Evolutionary conservation across 2,888 invertebrate species (phyloP).

Genomic region (Drosophila fungiperda): DNA sequence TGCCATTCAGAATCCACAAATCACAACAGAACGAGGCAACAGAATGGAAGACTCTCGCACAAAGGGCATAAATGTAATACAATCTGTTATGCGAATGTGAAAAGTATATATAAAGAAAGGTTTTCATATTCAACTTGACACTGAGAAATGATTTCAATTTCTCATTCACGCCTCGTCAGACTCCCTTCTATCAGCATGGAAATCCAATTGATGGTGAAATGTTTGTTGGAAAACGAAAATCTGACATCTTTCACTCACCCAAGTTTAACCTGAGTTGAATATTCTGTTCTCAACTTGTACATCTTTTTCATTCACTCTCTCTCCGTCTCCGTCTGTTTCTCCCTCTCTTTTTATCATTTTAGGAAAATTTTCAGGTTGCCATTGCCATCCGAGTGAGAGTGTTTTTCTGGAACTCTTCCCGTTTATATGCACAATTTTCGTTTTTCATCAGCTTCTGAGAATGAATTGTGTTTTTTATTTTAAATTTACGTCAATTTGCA

Average conservation of each 20-base stretch:
- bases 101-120: conserved; percentile 31
- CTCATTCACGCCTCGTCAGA: conserved; percentile 13
- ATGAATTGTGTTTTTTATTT: conserved; percentile 44
- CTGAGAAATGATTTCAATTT: conserved; percentile 66
- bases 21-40: conserved; percentile 14
- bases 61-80: conserved; percentile 39
- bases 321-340: neutral
- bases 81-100: conserved; percentile 52
- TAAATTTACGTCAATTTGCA: conserved; percentile 50
- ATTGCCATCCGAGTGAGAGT: conserved; percentile 3
- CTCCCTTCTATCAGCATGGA: conserved; percentile 14
- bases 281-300: conserved; percentile 22
- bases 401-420: conserved; percentile 13
- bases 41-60: conserved; percentile 23
- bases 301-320: neutral
- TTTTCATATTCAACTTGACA: conserved; percentile 67
- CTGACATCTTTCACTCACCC: conserved; percentile 2
- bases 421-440: conserved; percentile 1
- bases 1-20: conserved; percentile 8
- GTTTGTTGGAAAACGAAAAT: conserved; percentile 10
- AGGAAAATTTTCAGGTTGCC: conserved; percentile 5
- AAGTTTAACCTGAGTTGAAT: conserved; percentile 26
- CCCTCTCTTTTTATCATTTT: neutral
- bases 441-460: conserved; percentile 37
- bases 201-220: conserved; percentile 34